Evolutionary conservation across 1,140 invertebrate genomes (phyloP).

Genomic region (Dryas iulia): DNA sequence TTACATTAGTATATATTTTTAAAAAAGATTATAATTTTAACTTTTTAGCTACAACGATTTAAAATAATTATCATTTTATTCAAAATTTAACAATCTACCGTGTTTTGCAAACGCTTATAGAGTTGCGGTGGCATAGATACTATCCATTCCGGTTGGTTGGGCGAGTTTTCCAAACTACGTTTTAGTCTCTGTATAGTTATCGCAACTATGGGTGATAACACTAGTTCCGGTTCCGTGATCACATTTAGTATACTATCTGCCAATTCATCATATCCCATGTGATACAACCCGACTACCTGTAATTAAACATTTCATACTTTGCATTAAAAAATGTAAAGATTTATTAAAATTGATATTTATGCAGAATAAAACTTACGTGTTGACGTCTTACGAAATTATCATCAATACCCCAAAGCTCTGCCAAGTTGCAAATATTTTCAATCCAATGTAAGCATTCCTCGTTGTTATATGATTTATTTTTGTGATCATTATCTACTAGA

Average conservation of each 20-base stretch:
- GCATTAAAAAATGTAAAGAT: neutral
- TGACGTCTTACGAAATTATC: conserved; percentile 87
- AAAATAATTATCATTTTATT: no score
- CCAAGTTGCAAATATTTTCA: conserved; percentile 85
- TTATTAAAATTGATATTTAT: neutral
- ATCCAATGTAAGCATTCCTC: conserved; percentile 85
- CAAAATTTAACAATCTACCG: conserved; percentile 32
- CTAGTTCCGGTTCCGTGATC: conserved; percentile 43
- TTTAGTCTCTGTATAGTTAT: conserved; percentile 66
- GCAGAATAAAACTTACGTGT: conserved; percentile 75
- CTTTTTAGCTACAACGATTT: no score
- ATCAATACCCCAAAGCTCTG: conserved; percentile 90
- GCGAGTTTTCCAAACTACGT: conserved; percentile 55
- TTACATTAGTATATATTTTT: no score
- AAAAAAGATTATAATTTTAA: no score
- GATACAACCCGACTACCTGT: conserved; percentile 61
- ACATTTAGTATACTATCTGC: conserved; percentile 46
- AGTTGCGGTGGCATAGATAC: conserved; percentile 63
- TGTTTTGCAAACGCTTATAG: conserved; percentile 62
- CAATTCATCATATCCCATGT: conserved; percentile 59
- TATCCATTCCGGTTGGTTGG: conserved; percentile 65
- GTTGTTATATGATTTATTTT: conserved; percentile 66
- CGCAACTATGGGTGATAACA: conserved; percentile 53
- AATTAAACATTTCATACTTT: conserved; percentile 15
- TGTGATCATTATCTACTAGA: conserved; percentile 57